Evolutionary conservation across 2,888 invertebrate genomes (phyloP).

Genomic region (Polyommatus icarus): DNA sequence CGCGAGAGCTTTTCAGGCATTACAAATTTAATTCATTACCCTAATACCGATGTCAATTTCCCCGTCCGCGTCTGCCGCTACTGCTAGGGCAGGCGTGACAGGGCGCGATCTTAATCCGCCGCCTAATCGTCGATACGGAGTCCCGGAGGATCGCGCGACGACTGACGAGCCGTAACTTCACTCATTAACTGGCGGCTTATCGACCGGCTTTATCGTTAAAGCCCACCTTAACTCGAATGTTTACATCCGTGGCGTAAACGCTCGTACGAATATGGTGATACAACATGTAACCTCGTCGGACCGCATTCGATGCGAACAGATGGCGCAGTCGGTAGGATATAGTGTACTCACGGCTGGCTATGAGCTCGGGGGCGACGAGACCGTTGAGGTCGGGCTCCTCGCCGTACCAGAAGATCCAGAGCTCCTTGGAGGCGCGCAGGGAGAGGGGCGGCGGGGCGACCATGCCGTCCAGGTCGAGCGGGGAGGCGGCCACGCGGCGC

Average conservation of each 20-base stretch:
- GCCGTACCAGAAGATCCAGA: slow-evolving; percentile 99
- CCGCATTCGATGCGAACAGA: background rate
- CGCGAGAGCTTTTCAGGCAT: background rate
- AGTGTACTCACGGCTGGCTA: slow-evolving; percentile 88
- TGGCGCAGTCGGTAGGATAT: slow-evolving; percentile 1
- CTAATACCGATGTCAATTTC: slow-evolving; percentile 42
- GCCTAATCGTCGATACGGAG: slow-evolving; percentile 63
- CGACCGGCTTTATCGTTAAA: background rate
- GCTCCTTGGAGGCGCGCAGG: slow-evolving; percentile 94
- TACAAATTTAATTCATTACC: slow-evolving; percentile 39
- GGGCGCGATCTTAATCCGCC: slow-evolving; percentile 61
- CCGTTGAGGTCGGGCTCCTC: slow-evolving; percentile 95
- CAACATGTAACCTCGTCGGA: background rate
- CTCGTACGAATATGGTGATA: background rate
- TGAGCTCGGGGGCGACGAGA: slow-evolving; percentile 91
- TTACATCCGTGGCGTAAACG: background rate
- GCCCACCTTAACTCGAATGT: background rate
- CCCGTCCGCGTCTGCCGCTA: too few relatives aligned
- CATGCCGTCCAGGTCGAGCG: slow-evolving; percentile 73
- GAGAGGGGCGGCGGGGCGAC: slow-evolving; percentile 87
- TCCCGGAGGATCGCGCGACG: slow-evolving; percentile 59
- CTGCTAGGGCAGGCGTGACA: slow-evolving; percentile 50
- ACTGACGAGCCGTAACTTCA: slow-evolving; percentile 69
- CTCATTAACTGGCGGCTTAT: slow-evolving; percentile 51
- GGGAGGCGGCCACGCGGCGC: slow-evolving; percentile 89